Percentiles rank a stretch among this genome's conserved stretches.
Evolutionary conservation across 1,140 invertebrate species (phyloP).

Genomic region (Coenobita brevimanus): DNA sequence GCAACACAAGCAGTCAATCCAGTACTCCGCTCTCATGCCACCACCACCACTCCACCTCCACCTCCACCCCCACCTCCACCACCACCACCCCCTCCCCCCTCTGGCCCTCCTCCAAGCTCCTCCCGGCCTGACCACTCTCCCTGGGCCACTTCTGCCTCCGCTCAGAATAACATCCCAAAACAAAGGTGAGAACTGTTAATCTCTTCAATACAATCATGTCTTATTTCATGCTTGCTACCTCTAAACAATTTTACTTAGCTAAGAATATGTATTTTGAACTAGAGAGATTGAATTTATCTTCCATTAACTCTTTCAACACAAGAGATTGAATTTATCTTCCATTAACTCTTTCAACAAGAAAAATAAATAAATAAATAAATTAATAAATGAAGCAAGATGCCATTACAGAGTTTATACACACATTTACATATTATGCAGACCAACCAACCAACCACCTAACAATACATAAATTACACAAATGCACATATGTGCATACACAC

Average conservation of each 20-base stretch:
- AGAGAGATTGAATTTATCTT: no score
- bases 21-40: neutral
- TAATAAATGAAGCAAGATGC: no score
- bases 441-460: neutral
- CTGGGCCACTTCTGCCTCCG: neutral
- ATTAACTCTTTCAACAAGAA: no score
- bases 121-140: slow-evolving; percentile 16
- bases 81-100: slow-evolving; percentile 1
- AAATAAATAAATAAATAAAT: no score
- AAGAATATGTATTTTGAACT: no score
- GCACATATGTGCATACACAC: neutral
- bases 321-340: no score
- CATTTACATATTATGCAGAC: neutral
- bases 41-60: slow-evolving; percentile 10
- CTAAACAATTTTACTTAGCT: no score
- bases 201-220: no score
- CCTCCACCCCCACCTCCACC: neutral
- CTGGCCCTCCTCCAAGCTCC: slow-evolving; percentile 44
- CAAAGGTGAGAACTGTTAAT: slow-evolving; percentile 47
- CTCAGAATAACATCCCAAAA: slow-evolving; percentile 45
- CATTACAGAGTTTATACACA: no score
- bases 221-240: no score
- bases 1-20: slow-evolving; percentile 47
- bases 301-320: no score
- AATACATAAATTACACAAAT: neutral